Evolutionary conservation across 1,140 invertebrate species (phyloP).

Genomic region (Sycophaga agraensis): DNA sequence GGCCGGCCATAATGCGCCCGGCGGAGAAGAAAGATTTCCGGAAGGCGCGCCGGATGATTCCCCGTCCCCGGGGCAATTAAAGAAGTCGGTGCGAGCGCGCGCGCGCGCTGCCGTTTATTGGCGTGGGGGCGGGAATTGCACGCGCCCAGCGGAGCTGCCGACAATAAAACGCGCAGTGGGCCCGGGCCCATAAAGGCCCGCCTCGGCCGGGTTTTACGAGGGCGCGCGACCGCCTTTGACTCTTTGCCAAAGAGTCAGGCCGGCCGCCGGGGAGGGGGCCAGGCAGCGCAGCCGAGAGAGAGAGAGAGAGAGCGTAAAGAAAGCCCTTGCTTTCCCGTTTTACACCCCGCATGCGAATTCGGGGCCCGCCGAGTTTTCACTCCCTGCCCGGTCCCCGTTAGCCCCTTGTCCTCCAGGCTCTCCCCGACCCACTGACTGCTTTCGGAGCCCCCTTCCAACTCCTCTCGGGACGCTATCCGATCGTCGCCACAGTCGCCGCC

Average conservation of each 20-base stretch:
- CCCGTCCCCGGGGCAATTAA: constrained; percentile 10
- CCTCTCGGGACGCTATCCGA: no score
- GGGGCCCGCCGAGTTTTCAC: no score
- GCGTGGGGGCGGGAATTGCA: constrained; percentile 5
- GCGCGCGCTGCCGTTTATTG: constrained; percentile 15
- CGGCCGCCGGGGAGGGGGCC: neutral
- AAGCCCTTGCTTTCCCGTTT: no score
- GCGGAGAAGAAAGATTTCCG: neutral
- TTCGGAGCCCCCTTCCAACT: no score
- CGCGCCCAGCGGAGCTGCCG: neutral
- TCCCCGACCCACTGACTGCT: no score
- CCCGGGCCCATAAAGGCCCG: constrained; percentile 10
- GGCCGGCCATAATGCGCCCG: neutral
- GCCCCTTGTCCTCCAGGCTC: no score
- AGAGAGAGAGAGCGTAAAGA: neutral
- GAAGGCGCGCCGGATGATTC: neutral
- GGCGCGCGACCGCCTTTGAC: no score
- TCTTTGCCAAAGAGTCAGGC: no score
- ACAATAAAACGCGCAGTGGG: constrained; percentile 19
- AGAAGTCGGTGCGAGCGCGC: constrained; percentile 14
- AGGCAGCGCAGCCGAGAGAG: neutral
- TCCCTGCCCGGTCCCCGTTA: no score
- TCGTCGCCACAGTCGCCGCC: no score
- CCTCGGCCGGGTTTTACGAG: no score
- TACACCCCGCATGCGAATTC: no score